phyloP scores from a whole-genome alignment of 2,888 invertebrate genomes.

The Lutraria lutraria region DNA sequence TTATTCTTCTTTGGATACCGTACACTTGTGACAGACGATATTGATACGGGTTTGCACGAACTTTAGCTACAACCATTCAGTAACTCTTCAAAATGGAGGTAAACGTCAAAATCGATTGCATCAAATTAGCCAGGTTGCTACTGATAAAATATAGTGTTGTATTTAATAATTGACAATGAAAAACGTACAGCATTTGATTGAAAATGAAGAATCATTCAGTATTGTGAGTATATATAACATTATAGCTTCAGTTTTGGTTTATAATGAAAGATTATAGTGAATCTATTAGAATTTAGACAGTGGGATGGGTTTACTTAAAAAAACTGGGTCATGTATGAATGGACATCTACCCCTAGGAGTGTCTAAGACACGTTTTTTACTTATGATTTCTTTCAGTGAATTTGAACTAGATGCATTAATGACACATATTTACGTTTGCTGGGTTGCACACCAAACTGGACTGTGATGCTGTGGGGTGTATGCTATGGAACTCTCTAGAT shows the following conservation, averaged over 20 bases:
- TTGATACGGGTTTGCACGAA: not conserved
- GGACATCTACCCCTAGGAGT: no score
- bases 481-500: no score
- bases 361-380: no score
- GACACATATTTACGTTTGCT: no score
- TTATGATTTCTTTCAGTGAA: no score
- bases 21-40: not conserved
- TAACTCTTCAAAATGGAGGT: constrained; percentile 33
- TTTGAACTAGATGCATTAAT: no score
- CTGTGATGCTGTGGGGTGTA: no score
- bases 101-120: constrained; percentile 41
- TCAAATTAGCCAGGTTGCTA: constrained; percentile 37
- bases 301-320: not conserved
- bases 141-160: not conserved
- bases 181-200: not conserved
- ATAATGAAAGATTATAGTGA: not conserved
- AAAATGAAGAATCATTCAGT: not conserved
- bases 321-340: not conserved
- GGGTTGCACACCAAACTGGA: no score
- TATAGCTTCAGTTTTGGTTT: not conserved
- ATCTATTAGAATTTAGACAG: not conserved
- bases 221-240: constrained; percentile 9
- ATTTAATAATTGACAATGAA: constrained; percentile 9
- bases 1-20: no score
- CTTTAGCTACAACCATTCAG: not conserved